Conservation (phyloP, 2,888 invertebrate genomes). For the Malacosoma neustria region DNA sequence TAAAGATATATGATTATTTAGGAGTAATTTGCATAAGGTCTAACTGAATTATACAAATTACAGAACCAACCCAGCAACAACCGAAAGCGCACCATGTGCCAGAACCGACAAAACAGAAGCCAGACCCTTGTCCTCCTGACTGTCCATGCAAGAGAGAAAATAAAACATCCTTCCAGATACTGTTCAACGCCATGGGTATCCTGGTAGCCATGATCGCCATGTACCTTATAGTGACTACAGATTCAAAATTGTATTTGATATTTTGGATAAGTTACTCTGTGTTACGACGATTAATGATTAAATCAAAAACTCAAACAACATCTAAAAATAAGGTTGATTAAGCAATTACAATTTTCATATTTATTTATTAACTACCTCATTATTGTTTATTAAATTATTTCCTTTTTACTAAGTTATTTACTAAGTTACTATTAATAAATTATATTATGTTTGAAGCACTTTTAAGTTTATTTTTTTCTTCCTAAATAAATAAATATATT, state of each 20-base stretch:
- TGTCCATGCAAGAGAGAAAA: constrained; percentile 29
- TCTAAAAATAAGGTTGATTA: constrained; percentile 33
- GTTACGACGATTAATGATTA: constrained; percentile 41
- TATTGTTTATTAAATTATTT: not conserved
- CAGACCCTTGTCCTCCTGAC: constrained; percentile 25
- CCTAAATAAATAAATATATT: no score
- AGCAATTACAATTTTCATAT: not conserved
- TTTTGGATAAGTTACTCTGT: constrained; percentile 60
- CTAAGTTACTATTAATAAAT: no score
- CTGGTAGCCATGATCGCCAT: constrained; percentile 47
- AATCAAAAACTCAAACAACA: constrained; percentile 24
- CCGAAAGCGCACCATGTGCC: constrained; percentile 4
- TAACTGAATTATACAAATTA: no score
- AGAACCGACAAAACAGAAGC: constrained; percentile 3
- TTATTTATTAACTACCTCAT: constrained; percentile 1
- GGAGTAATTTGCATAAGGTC: no score
- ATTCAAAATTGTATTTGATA: constrained; percentile 51
- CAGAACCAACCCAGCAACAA: constrained; percentile 7
- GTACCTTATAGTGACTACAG: constrained; percentile 47
- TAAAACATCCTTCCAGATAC: constrained; percentile 16
- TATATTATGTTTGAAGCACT: no score
- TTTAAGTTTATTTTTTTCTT: no score
- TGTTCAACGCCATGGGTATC: constrained; percentile 44
- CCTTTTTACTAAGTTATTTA: no score
- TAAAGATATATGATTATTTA: no score